Evolutionary conservation across 2,888 invertebrate species (phyloP), one percentile per base, ranked within the genome.

Genomic region (Erebia ligea): DNA sequence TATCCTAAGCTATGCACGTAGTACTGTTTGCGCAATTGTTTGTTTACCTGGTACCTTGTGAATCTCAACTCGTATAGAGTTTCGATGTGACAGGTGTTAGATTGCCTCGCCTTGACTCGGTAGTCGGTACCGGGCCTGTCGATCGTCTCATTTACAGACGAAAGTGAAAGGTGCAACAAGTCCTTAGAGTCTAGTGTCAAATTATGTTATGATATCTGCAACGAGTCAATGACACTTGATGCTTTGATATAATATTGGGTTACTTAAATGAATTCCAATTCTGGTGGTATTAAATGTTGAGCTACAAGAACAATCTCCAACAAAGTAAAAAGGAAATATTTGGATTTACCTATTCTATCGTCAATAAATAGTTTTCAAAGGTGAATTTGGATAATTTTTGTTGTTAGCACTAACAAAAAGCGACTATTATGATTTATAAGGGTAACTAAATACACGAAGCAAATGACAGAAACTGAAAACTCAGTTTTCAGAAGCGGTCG

Each of bases 11-110:
- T 83, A 84, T 87, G 85, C 84, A 83, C 85, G 80, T 83, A 82
- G 82, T 79, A 81, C 83, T 78, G 82, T 83, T 81, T 76, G 83
- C 85, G 86, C 87, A 89, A 91, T 87, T 87, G 86, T 84, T 84
- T 82, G 80, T 85, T 87, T 86, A 84, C 86, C 81, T 85, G 79
- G 86, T 82, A 78, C 81, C 48, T 78, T 80, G 81, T 76, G 73
- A 78, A 78, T 83, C 78, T 82, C 84, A 83, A 84, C 83, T 81
- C 79, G 80, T 81, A 82, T 80, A 80, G 77, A 82, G 81, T 77
- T 81, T 69, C 66, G 59, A 71, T 78, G 78, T 73, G 75, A 73
- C 79, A 76, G 78, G 78, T 79, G 77, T 78, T 79, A 74, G 79
- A 80, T 83, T 79, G 75, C 67, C 50, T 69, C 56, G 68, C 85